These are phyloP conservation scores for Spilosoma lubricipeda DNA, from an alignment of 2,888 invertebrate genomes.

Conservation along the genomic window DNA sequence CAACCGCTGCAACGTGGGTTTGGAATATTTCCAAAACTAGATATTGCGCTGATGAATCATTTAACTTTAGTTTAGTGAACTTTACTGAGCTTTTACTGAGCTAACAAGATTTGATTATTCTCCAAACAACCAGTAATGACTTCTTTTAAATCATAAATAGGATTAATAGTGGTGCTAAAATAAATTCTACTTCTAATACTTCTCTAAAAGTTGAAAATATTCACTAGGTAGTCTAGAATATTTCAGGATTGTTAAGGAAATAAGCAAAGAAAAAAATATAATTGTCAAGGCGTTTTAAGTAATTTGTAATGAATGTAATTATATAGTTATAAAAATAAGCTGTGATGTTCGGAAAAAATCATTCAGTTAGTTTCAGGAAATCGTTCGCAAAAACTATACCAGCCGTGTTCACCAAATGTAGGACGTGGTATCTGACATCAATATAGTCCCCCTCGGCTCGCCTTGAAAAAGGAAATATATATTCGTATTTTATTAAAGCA, in stretches of 20 bases:
- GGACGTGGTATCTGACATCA: conserved; percentile 54
- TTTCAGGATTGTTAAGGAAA: background rate
- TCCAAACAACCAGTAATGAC: background rate
- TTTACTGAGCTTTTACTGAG: background rate
- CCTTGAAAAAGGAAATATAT: conserved; percentile 69
- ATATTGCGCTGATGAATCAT: conserved; percentile 3
- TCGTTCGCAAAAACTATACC: conserved; percentile 44
- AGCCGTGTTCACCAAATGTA: conserved; percentile 34
- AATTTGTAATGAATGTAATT: no score
- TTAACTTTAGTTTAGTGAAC: conserved; percentile 2
- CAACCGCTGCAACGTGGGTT: conserved; percentile 14
- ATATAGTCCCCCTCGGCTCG: conserved; percentile 54
- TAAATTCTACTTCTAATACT: no score
- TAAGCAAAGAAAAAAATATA: no score
- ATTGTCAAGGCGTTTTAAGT: no score
- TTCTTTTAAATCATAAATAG: background rate
- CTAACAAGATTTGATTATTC: background rate
- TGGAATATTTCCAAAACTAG: conserved; percentile 13
- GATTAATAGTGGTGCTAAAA: no score
- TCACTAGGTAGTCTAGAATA: background rate
- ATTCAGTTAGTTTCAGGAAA: conserved; percentile 30
- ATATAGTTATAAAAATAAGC: background rate
- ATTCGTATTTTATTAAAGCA: conserved; percentile 75
- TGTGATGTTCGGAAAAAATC: conserved; percentile 18
- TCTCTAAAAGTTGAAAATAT: background rate